A percentile compares a stretch with the other conserved stretches of the same genome.
These are phyloP conservation scores for Cabera pusaria DNA, from an alignment of 2,888 invertebrate species.

Conservation along the genomic window DNA sequence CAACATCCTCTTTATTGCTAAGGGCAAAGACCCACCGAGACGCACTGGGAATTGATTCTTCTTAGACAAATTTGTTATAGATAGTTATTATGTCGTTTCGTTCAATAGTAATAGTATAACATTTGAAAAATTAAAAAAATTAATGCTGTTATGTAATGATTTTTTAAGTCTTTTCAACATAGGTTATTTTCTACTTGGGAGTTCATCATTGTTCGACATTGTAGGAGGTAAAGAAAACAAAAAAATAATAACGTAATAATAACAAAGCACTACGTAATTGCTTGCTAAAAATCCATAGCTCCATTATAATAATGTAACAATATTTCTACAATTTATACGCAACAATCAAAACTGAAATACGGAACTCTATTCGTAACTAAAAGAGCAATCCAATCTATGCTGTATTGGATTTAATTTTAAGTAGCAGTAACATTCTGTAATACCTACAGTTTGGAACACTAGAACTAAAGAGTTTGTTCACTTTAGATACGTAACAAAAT, in stretches of 20 bases:
- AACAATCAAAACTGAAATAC: constrained; percentile 15
- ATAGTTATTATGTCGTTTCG: too few species aligned
- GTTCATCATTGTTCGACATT: too few species aligned
- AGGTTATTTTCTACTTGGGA: too few species aligned
- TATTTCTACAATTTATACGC: constrained; percentile 15
- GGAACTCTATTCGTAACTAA: constrained; percentile 20
- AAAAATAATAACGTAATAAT: too few species aligned
- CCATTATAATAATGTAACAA: constrained; percentile 13
- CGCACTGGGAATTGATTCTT: too few species aligned
- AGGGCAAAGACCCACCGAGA: neutral
- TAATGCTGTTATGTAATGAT: too few species aligned
- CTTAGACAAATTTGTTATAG: too few species aligned
- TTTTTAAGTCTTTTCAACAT: too few species aligned
- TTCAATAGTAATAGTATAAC: too few species aligned
- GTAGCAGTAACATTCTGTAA: too few species aligned
- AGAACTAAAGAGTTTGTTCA: constrained; percentile 35
- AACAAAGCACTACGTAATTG: constrained; percentile 3
- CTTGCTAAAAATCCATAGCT: constrained; percentile 7
- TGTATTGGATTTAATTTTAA: constrained; percentile 4
- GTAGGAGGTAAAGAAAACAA: too few species aligned
- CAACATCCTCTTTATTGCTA: constrained; percentile 12
- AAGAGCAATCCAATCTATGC: constrained; percentile 10
- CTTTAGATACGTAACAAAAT: constrained; percentile 37
- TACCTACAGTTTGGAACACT: constrained; percentile 10
- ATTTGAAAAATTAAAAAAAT: too few species aligned